A percentile compares a stretch with the other conserved stretches of the same genome.
Evolutionary conservation across 2,888 invertebrate genomes (phyloP).

Genomic region (Bruchidius siliquastri): DNA sequence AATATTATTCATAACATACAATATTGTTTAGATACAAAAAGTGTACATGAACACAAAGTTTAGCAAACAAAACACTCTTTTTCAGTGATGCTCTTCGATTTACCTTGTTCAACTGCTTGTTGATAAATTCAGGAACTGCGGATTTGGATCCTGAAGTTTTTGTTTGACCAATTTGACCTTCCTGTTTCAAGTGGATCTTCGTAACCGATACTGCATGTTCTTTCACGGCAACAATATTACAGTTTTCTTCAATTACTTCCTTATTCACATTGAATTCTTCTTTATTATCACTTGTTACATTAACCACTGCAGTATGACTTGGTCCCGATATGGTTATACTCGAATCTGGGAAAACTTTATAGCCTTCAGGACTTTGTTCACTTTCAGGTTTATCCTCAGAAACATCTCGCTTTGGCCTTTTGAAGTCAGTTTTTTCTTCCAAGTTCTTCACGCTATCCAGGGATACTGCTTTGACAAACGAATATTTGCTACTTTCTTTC

Average conservation of each 20-base stretch:
- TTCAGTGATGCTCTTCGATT: background rate
- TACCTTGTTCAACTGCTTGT: constrained; percentile 62
- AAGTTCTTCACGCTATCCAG: constrained; percentile 58
- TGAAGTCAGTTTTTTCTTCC: constrained; percentile 38
- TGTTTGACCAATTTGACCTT: constrained; percentile 43
- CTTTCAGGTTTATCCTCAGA: constrained; percentile 7
- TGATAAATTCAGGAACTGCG: constrained; percentile 63
- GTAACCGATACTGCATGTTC: constrained; percentile 52
- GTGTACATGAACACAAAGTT: no score
- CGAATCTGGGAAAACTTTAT: constrained; percentile 13
- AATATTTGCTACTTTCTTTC: constrained; percentile 19
- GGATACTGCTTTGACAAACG: constrained; percentile 44
- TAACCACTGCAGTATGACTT: constrained; percentile 41
- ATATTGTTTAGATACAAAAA: no score
- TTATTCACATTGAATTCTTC: constrained; percentile 17
- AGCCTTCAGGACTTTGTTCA: constrained; percentile 11
- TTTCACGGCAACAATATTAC: constrained; percentile 29
- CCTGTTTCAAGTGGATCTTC: constrained; percentile 56
- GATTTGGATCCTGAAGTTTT: constrained; percentile 33
- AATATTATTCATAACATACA: no score
- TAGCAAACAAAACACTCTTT: no score
- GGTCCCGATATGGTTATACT: constrained; percentile 39
- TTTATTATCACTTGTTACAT: constrained; percentile 28
- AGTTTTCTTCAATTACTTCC: constrained; percentile 20
- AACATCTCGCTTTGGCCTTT: constrained; percentile 5